These are phyloP conservation scores for Ethmia dodecea DNA, from an alignment of 2,888 invertebrate species.

Conservation along the genomic window DNA sequence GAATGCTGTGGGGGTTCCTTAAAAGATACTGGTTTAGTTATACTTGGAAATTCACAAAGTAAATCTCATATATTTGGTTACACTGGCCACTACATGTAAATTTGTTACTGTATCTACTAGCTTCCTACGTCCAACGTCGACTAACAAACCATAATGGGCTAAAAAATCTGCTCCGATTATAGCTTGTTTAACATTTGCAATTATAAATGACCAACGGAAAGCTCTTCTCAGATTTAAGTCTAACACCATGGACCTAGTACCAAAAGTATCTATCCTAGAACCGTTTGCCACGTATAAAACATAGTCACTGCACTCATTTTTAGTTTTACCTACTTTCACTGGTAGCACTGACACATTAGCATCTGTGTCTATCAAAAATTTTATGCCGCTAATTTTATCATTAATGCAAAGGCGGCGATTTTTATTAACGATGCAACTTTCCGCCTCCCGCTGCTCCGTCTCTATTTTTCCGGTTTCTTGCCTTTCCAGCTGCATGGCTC, in stretches of 20 bases:
- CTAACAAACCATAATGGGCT: constrained; percentile 16
- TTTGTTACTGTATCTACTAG: constrained; percentile 19
- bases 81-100: not conserved
- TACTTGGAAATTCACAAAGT: constrained; percentile 15
- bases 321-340: not conserved
- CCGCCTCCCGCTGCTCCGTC: constrained; percentile 8
- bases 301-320: not conserved
- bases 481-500: constrained; percentile 1
- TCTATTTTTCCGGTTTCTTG: constrained; percentile 6
- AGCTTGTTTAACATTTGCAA: constrained; percentile 21
- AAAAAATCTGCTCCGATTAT: constrained; percentile 27
- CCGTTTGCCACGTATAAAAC: constrained; percentile 14
- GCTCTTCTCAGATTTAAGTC: constrained; percentile 20
- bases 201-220: constrained; percentile 21
- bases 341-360: constrained; percentile 7
- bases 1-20: constrained; percentile 15
- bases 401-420: constrained; percentile 7
- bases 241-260: constrained; percentile 14
- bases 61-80: not conserved
- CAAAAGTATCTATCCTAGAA: constrained; percentile 5
- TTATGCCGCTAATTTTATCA: constrained; percentile 3
- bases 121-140: constrained; percentile 16
- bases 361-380: constrained; percentile 2
- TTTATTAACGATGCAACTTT: not conserved
- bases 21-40: constrained; percentile 18